These are phyloP conservation scores for Halcyon badia DNA, from an alignment of 2,797 vertebrate genomes.

Conservation along the genomic window DNA sequence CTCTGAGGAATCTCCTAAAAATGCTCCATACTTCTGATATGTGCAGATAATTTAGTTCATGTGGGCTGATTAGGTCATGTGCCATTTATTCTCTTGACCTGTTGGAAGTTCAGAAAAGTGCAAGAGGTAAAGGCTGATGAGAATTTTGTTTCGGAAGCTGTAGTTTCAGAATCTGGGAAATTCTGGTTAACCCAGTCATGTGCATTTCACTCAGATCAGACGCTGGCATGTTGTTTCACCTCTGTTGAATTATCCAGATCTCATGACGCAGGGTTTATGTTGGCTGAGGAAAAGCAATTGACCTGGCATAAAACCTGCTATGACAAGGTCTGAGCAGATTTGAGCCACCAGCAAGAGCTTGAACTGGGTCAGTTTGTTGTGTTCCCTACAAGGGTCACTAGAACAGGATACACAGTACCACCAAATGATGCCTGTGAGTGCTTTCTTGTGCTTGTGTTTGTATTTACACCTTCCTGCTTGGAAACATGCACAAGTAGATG, in stretches of 20 bases:
- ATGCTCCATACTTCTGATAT: not conserved
- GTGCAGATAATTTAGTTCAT: not conserved
- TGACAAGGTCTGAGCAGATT: fast-evolving
- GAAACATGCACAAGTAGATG: not conserved
- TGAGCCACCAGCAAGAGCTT: not conserved
- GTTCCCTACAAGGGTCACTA: fast-evolving
- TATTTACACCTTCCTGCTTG: not conserved
- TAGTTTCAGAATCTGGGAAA: not conserved
- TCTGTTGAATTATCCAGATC: not conserved
- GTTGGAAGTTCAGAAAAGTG: not conserved
- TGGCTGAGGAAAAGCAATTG: not conserved
- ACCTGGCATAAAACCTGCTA: not conserved
- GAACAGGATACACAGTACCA: not conserved
- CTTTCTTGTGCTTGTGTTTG: not conserved
- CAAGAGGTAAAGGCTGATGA: not conserved
- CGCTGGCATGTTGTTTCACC: not conserved
- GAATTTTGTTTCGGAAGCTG: not conserved
- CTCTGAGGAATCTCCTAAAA: not conserved
- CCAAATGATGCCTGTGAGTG: not conserved
- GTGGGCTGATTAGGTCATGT: not conserved
- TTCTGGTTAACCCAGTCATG: not conserved
- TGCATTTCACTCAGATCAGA: not conserved
- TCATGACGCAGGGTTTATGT: not conserved
- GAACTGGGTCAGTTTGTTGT: not conserved
- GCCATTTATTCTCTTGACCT: not conserved